Percentiles rank a stretch among this genome's conserved stretches.
Conservation (phyloP, 2,888 invertebrate species). For the Harmothoe impar region DNA sequence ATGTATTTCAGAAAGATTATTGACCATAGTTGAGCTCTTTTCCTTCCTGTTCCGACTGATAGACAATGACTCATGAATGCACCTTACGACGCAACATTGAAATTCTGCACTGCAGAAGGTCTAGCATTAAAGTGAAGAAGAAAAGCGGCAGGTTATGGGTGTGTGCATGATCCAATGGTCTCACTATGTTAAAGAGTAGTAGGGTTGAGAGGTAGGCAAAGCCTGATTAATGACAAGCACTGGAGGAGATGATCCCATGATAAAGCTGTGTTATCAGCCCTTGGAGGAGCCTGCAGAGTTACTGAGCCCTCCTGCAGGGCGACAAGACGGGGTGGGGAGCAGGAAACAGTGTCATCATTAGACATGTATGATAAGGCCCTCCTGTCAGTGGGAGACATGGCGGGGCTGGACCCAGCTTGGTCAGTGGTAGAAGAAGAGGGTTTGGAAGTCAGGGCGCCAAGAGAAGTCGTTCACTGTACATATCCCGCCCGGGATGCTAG, state of each 20-base stretch:
- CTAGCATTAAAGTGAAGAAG: no score
- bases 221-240: not conserved
- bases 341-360: constrained; percentile 7
- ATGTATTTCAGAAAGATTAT: no score
- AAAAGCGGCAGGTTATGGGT: no score
- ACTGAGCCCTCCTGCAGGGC: not conserved
- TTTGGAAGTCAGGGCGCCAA: not conserved
- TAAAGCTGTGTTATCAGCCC: not conserved
- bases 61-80: no score
- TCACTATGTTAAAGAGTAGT: no score
- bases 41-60: no score
- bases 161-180: no score
- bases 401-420: not conserved
- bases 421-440: not conserved
- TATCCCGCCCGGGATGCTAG: no score
- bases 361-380: not conserved
- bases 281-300: not conserved
- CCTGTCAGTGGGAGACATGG: not conserved
- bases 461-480: no score
- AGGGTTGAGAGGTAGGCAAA: not conserved
- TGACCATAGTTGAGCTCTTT: no score
- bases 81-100: no score
- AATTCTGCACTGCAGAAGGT: no score
- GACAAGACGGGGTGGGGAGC: not conserved
- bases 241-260: constrained; percentile 15